Evolutionary conservation across 53 echinoderm and acorn worm genomes (phyloP).

Genomic region (Zoroaster sp.): DNA sequence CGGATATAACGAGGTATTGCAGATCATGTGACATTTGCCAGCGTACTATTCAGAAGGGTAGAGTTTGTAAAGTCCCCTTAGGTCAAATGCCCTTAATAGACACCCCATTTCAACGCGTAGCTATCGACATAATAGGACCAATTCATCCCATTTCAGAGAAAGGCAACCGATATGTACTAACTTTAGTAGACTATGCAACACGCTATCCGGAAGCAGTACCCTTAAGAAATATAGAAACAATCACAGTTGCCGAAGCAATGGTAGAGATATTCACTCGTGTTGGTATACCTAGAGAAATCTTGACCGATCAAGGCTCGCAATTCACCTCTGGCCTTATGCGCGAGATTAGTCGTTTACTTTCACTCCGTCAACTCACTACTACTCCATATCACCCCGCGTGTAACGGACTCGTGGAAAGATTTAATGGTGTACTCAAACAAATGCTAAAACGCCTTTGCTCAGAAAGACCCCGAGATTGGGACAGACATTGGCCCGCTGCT

Average conservation of each 20-base stretch:
- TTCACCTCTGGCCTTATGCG: conserved; percentile 52
- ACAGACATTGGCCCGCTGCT: conserved; percentile 39
- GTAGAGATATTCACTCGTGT: conserved; percentile 21
- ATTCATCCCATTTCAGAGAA: conserved; percentile 34
- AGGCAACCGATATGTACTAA: conserved; percentile 8
- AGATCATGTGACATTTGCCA: conserved; percentile 63
- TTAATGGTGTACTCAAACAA: conserved; percentile 49
- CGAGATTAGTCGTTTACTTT: conserved; percentile 49
- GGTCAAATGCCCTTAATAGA: conserved; percentile 53
- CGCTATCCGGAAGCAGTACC: conserved; percentile 41
- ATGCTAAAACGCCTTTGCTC: conserved; percentile 58
- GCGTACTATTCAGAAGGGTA: conserved; percentile 55
- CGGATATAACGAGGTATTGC: conserved; percentile 24
- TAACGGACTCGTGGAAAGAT: conserved; percentile 61
- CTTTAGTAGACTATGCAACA: conserved; percentile 19
- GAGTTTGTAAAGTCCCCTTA: conserved; percentile 58
- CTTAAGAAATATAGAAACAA: conserved; percentile 23
- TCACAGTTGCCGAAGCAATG: conserved; percentile 27
- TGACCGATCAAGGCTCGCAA: conserved; percentile 53
- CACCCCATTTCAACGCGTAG: conserved; percentile 51
- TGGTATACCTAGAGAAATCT: conserved; percentile 50
- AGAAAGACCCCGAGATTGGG: conserved; percentile 60
- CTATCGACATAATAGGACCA: conserved; percentile 53
- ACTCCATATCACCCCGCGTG: conserved; percentile 47
- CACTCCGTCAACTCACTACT: conserved; percentile 35